A percentile compares a stretch with the other conserved stretches of the same genome.
phyloP scores from a whole-genome alignment of 2,113 vertebrate species.

The Hymenochirus boettgeri region DNA sequence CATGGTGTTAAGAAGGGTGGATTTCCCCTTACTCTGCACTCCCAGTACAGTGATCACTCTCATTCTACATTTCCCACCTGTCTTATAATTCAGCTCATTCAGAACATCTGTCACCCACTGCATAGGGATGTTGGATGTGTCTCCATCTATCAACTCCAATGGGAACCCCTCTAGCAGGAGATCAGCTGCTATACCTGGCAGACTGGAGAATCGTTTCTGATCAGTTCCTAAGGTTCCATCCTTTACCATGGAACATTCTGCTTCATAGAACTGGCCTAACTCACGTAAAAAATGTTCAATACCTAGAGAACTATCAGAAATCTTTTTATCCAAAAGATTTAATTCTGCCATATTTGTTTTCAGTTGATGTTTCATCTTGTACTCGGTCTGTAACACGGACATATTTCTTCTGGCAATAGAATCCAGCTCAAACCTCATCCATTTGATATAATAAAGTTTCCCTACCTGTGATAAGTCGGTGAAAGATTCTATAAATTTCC shows the following conservation, averaged over 20 bases:
- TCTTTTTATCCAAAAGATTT: background rate
- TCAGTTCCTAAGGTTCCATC: slow-evolving; percentile 19
- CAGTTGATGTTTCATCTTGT: slow-evolving; percentile 1
- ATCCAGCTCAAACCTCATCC: slow-evolving; percentile 50
- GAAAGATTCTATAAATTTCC: slow-evolving; percentile 46
- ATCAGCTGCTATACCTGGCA: slow-evolving; percentile 47
- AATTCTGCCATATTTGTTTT: background rate
- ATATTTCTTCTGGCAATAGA: slow-evolving; percentile 8
- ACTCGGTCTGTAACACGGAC: background rate
- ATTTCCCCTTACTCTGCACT: slow-evolving; percentile 71
- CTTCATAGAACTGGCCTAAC: slow-evolving; percentile 25
- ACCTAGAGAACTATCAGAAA: background rate
- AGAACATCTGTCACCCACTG: slow-evolving; percentile 67
- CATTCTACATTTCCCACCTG: slow-evolving; percentile 54
- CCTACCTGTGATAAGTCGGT: slow-evolving; percentile 38
- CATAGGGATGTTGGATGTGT: slow-evolving; percentile 64
- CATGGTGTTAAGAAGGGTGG: slow-evolving; percentile 69
- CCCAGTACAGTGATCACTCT: slow-evolving; percentile 65
- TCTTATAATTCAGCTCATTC: slow-evolving; percentile 49
- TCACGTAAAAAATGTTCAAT: slow-evolving; percentile 12
- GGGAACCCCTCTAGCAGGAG: slow-evolving; percentile 65
- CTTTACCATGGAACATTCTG: slow-evolving; percentile 48
- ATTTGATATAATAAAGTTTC: slow-evolving; percentile 51
- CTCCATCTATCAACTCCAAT: slow-evolving; percentile 70
- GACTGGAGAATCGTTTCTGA: background rate